A percentile compares a stretch with the other conserved stretches of the same genome.
Evolutionary conservation across 2,888 invertebrate species (phyloP).

Genomic region (Scaptomyza cyrtandrae): DNA sequence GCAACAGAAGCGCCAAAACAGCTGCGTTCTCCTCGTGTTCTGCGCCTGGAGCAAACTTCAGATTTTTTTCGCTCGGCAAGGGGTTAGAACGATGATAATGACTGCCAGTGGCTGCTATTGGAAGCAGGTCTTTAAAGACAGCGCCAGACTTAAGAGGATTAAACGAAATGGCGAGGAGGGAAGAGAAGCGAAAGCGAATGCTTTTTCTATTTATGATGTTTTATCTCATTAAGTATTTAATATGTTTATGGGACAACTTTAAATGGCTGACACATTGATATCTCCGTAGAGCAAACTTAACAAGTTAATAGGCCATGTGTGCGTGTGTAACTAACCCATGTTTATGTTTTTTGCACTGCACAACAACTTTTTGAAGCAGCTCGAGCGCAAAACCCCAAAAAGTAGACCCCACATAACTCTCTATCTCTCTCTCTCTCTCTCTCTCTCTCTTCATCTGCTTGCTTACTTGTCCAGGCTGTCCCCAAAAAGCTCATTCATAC

Average conservation of each 20-base stretch:
- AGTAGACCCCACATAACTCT: conserved; percentile 52
- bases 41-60: background rate
- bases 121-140: conserved; percentile 5
- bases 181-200: background rate
- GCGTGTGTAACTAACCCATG: conserved; percentile 64
- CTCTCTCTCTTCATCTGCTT: background rate
- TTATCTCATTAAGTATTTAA: conserved; percentile 43
- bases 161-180: background rate
- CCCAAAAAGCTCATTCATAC: conserved; percentile 74
- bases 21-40: conserved; percentile 60
- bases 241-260: conserved; percentile 42
- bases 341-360: conserved; percentile 60
- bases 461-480: conserved; percentile 27
- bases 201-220: conserved; percentile 27
- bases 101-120: background rate
- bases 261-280: conserved; percentile 25
- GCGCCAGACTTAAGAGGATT: background rate
- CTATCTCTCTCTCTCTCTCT: conserved; percentile 4
- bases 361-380: conserved; percentile 57
- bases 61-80: conserved; percentile 2
- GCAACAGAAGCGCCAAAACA: conserved; percentile 71
- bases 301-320: conserved; percentile 62
- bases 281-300: conserved; percentile 13
- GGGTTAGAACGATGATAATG: background rate
- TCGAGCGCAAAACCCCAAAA: conserved; percentile 52